These are phyloP conservation scores for Sinocyclocheilus anshuiensis DNA, from an alignment of 2,113 vertebrate species.

Conservation along the genomic window DNA sequence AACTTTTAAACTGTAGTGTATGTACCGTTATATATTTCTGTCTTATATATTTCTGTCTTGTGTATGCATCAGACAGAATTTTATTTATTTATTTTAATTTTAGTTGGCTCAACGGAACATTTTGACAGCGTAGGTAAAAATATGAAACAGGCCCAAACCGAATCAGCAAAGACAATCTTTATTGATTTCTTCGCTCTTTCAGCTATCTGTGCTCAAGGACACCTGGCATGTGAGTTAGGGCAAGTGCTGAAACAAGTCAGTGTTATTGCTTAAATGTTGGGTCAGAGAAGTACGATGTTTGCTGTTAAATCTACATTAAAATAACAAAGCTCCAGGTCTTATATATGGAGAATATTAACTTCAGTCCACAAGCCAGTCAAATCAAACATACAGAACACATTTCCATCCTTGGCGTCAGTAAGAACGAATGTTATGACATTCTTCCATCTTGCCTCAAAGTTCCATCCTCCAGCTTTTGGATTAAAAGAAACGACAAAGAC, in stretches of 20 bases:
- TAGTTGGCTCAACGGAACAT: too few relatives aligned
- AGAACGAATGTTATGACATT: conserved; percentile 47
- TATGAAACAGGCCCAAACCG: too few relatives aligned
- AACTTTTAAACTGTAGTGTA: too few relatives aligned
- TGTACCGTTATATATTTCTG: too few relatives aligned
- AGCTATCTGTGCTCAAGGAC: background rate
- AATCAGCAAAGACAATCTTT: too few relatives aligned
- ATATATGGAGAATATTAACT: conserved; percentile 52
- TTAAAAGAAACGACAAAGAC: conserved; percentile 23
- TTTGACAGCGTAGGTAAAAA: too few relatives aligned
- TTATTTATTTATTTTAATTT: too few relatives aligned
- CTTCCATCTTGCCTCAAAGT: conserved; percentile 43
- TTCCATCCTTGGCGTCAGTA: conserved; percentile 28
- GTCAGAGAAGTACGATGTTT: conserved; percentile 27
- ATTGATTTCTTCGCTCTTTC: background rate
- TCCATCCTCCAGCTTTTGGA: conserved; percentile 29
- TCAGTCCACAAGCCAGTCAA: conserved; percentile 45
- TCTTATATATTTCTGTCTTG: too few relatives aligned
- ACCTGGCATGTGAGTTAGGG: background rate
- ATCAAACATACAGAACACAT: conserved; percentile 41
- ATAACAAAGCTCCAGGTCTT: conserved; percentile 51
- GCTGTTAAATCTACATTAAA: conserved; percentile 47
- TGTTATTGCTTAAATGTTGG: conserved; percentile 24
- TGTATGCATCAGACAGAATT: too few relatives aligned
- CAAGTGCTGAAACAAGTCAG: conserved; percentile 29